Evolutionary conservation across 2,797 vertebrate species (phyloP), one percentile per base, ranked within the genome.

Genomic region (Sebastes itinus): DNA sequence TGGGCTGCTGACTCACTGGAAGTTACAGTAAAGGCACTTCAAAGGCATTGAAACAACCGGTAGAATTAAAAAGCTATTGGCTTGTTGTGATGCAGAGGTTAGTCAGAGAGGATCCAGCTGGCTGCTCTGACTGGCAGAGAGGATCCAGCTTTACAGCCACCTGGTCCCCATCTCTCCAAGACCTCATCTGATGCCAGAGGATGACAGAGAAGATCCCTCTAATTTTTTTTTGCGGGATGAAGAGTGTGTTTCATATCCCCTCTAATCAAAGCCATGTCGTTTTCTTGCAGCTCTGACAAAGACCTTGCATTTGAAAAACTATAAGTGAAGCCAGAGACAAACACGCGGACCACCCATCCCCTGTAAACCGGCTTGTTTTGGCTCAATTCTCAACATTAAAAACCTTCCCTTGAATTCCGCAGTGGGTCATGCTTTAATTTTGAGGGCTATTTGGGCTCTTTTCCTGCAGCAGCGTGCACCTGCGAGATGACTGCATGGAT

Each of bases 271-370:
- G 87, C 90, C 94, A 91, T 49, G 84, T 92, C 89, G 76, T 79
- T 38, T 38, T 74, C 80, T 80, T 71, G 81, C 77, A 90, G 87
- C 88, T 83, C 88, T 84, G 89, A 93, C 93, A 93, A 92, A 94
- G 87, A 87, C 86, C 87, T 93, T 81, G 89, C 88, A 88, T 92
- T 93, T 89, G 85, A 75, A 89, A 58, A 85, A 63, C 80, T 89
- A 38, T 38, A 88, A 91, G 90, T 91, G 85, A 91, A 92, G 92
- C 91, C 93, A 95, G 92, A 94, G 86, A 92, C 92, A 93, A 95
- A 93, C 90, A 90, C 72, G 74, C 85, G 82, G 94, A 95, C 95
- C 95, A 96, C 94, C 95, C 95, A 95, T 94, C 92, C 90, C 89
- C 89, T 83, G 90, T 88, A 92, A 89, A 94, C 87, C 72, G 78